Percentiles rank a stretch among this genome's conserved stretches.
These are phyloP conservation scores for Drosophila varians DNA, from an alignment of 1,140 invertebrate species.

Conservation along the genomic window DNA sequence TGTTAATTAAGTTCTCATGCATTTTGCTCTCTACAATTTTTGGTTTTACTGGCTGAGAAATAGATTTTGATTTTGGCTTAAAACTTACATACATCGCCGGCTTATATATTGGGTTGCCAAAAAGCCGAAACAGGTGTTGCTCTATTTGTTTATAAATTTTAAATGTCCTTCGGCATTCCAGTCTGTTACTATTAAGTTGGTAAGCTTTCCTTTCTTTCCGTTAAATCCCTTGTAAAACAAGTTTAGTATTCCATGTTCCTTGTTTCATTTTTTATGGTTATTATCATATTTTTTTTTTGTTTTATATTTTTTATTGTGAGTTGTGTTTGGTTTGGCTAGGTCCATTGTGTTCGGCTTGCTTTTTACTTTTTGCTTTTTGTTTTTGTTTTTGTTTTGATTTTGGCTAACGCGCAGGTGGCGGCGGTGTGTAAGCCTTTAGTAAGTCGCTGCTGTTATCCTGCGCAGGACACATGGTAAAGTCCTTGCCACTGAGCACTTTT, in stretches of 20 bases:
- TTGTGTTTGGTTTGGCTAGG: constrained; percentile 1
- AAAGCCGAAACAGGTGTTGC: constrained; percentile 18
- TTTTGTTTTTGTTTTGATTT: constrained; percentile 22
- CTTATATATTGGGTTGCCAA: not conserved
- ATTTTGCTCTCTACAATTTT: not conserved
- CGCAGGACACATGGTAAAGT: constrained; percentile 39
- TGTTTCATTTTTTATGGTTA: constrained; percentile 3
- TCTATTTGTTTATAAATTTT: constrained; percentile 18
- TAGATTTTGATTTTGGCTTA: not conserved
- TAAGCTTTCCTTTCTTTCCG: constrained; percentile 23
- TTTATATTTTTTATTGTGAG: not conserved
- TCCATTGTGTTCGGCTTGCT: not conserved
- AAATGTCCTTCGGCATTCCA: constrained; percentile 9
- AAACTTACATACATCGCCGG: not conserved
- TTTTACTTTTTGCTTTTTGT: constrained; percentile 17
- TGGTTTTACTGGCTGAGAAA: not conserved
- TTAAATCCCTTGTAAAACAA: constrained; percentile 36
- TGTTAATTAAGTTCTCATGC: not conserved
- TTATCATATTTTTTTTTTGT: constrained; percentile 9
- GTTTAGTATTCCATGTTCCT: constrained; percentile 8
- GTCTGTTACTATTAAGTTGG: not conserved
- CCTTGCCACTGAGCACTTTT: constrained; percentile 23
- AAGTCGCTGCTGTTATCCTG: constrained; percentile 27
- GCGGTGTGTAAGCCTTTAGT: constrained; percentile 37
- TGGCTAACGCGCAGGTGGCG: constrained; percentile 4